Conservation (phyloP, 2,797 vertebrate species). For the Orientallactaga sibirica region DNA sequence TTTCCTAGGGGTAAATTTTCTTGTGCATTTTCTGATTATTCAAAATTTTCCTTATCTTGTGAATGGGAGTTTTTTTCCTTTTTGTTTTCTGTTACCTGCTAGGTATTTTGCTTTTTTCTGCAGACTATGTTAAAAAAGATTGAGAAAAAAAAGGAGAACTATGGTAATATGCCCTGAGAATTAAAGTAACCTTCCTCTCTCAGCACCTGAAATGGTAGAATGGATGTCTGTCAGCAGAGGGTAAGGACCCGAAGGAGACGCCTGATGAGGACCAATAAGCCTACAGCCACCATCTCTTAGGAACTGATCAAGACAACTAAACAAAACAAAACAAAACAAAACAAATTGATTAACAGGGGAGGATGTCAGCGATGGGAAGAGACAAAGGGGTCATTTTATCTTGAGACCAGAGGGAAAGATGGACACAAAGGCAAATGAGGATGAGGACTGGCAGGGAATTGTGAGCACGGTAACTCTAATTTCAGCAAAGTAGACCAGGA, state of each 20-base stretch:
- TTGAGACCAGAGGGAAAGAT: background rate
- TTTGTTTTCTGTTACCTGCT: slow-evolving; percentile 23
- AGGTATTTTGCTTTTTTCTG: background rate
- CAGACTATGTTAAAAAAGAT: background rate
- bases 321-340: background rate
- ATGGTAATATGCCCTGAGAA: background rate
- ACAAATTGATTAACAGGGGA: background rate
- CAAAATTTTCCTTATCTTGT: slow-evolving; percentile 24
- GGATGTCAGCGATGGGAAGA: background rate
- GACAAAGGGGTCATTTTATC: background rate
- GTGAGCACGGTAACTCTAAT: background rate
- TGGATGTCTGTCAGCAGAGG: background rate
- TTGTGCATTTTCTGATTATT: slow-evolving; percentile 13
- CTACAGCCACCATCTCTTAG: background rate
- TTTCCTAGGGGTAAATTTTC: background rate
- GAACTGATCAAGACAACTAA: background rate
- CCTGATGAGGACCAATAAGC: background rate
- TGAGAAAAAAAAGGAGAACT: slow-evolving; percentile 54
- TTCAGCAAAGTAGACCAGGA: background rate
- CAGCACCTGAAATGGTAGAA: background rate
- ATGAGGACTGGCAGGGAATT: background rate
- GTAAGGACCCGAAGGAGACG: background rate
- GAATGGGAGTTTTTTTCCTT: background rate
- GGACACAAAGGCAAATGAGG: background rate
- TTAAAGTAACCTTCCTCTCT: background rate